Evolutionary conservation across 2,888 invertebrate genomes (phyloP), one percentile per base, ranked within the genome.

Genomic region (Rhogogaster chlorosoma): DNA sequence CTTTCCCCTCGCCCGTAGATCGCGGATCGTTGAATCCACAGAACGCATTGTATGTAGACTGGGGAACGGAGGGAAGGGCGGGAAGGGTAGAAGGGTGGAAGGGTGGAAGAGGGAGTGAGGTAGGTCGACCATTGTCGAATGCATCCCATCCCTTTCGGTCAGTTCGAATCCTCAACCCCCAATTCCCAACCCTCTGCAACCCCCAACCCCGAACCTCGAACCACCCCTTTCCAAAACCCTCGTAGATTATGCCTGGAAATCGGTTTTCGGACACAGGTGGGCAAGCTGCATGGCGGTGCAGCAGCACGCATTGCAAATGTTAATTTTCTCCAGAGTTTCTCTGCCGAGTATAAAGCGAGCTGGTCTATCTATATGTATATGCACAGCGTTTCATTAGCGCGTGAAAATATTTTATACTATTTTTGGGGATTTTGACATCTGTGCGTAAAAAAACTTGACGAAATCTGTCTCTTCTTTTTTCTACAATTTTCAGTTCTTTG

Each of bases 221-320:
- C n/a, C 10, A 12, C 67, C 18, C 18, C 26, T 22, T 38, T 12
- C 38, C 32, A 26, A 36, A 77, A 36, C 9, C 80, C 84, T 84
- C 84, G 78, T 84, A 84, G 84, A 84, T 84, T 84, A 84, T 84
- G 84, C 80, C 49, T 77, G 84, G 84, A 84, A 84, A 84, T 84
- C 84, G 80, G 84, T 84, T 84, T 78, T 77, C 80, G 82, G 67
- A 82, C 53, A 78, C 84, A 84, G 80, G 71, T 80, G 84, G 57
- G 83, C 42, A 67, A 22, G 61, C 29, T 67, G 67, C 29, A 67
- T 32, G 53, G 32, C n/a, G 73, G n/a, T 9, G 80, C 45, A 80
- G 22, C 9, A 32, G 26, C 78, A 32, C 80, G 70, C 49, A 84
- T 84, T 84, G 70, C 70, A 84, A 84, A 84, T 84, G 84, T 82